Conservation (phyloP, 2,888 invertebrate genomes). For the Heterodera filipjevi region DNA sequence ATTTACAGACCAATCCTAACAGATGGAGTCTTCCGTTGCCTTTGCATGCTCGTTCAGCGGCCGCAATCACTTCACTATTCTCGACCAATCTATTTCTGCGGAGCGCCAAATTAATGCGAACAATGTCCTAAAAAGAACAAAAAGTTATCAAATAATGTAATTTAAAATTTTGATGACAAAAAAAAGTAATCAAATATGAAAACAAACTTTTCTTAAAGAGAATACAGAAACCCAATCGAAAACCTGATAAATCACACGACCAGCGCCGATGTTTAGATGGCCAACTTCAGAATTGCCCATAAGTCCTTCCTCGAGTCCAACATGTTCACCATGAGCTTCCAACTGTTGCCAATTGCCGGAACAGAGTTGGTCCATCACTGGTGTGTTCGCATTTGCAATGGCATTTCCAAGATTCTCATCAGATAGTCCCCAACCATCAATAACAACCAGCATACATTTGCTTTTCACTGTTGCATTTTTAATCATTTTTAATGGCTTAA, state of each 20-base stretch:
- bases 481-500: not conserved
- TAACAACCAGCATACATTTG: constrained; percentile 53
- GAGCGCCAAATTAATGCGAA: constrained; percentile 67
- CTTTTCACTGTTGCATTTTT: not conserved
- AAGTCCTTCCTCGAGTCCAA: constrained; percentile 68
- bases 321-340: constrained; percentile 67
- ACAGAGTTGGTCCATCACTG: constrained; percentile 67
- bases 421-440: constrained; percentile 68
- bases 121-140: constrained; percentile 64
- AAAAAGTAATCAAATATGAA: too few relatives aligned
- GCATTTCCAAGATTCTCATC: constrained; percentile 67
- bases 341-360: constrained; percentile 63
- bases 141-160: not conserved
- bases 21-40: constrained; percentile 67
- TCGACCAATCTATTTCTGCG: constrained; percentile 52
- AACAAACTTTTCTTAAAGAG: not conserved
- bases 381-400: constrained; percentile 67
- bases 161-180: not conserved
- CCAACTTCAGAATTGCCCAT: constrained; percentile 69
- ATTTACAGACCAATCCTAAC: constrained; percentile 65
- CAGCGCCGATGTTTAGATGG: constrained; percentile 68
- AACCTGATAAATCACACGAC: constrained; percentile 67
- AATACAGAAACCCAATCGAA: not conserved
- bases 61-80: constrained; percentile 65
- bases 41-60: constrained; percentile 66